Evolutionary conservation across 2,797 vertebrate genomes (phyloP), one percentile per base, ranked within the genome.

Genomic region (Dermochelys coriacea): DNA sequence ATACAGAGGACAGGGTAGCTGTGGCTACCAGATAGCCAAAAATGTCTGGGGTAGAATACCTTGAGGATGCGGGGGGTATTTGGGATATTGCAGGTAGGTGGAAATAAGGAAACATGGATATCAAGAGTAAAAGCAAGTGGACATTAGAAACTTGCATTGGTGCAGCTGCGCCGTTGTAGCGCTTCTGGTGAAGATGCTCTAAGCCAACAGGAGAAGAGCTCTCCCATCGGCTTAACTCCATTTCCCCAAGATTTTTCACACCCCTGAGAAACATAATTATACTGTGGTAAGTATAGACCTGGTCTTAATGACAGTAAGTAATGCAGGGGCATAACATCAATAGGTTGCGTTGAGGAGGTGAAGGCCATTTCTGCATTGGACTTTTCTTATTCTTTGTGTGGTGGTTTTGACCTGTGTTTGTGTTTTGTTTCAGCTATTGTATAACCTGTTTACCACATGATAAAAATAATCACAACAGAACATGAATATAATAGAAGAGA

Each of bases 311-410:
- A 64, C 31, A 52, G 12, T 0, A n/a, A 82, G 19, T 61, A 71
- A 27, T 37, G 77, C 41, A 47, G 47, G 75, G 31, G 25, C 27
- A 6, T 0, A 0, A 3, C 1, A 0, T 45, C 71, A 81, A 79
- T 45, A 29, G 37, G 18, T 85, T 80, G 87, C 91, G 78, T 59
- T 15, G 80, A 31, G 59, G 45, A 80, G 55, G 2, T 54, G 19
- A 93, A 90, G 12, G 7, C 50, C 4, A n/a, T 0, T 0, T 0
- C 37, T 37, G 29, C 8, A 59, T 85, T 6, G 9, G 4, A 41
- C 81, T 86, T 79, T 23, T 12, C 1, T 50, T 34, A 50, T 4
- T 68, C 89, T 93, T 75, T 79, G 25, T 78, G 75, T 68, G n/a
- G 47, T 59, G 75, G 34, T 12, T 89, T 93, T 37, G 31, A 52